Conservation (phyloP, 2,888 invertebrate genomes). For the Eucera pruinosa region DNA sequence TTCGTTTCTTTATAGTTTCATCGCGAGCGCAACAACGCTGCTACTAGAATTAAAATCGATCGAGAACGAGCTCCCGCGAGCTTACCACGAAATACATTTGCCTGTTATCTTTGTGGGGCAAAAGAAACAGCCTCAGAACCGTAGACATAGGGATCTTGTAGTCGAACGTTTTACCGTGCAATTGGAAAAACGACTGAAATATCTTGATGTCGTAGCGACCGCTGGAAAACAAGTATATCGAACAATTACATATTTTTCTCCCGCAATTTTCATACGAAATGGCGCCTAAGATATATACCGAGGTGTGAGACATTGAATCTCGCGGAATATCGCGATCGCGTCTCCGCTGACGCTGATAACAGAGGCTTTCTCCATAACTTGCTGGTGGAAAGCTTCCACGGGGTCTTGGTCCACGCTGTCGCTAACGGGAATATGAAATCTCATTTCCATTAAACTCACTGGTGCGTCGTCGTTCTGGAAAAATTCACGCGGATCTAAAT, state of each 20-base stretch:
- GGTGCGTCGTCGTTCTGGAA: constrained; percentile 99
- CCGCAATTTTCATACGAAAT: background rate
- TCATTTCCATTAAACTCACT: constrained; percentile 98
- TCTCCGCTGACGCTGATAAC: constrained; percentile 99
- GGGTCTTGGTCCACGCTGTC: constrained; percentile 95
- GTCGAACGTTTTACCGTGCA: constrained; percentile 99
- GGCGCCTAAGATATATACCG: constrained; percentile 86
- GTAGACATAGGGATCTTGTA: constrained; percentile 99
- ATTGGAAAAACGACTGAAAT: constrained; percentile 95
- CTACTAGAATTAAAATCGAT: no score
- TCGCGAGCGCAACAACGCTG: no score
- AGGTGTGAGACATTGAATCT: constrained; percentile 99
- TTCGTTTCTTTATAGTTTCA: no score
- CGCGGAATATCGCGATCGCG: constrained; percentile 98
- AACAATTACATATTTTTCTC: background rate
- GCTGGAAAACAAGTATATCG: no score
- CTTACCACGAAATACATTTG: constrained; percentile 98
- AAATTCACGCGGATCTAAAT: no score
- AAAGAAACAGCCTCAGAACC: constrained; percentile 95
- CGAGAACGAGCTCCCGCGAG: no score
- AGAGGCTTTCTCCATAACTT: constrained; percentile 98
- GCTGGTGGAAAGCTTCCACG: constrained; percentile 98
- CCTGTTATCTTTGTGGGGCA: constrained; percentile 98
- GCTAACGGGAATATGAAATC: constrained; percentile 97
- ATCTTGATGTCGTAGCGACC: constrained; percentile 99